Conservation (phyloP, 2,113 vertebrate species). For the Dipodomys merriami region DNA sequence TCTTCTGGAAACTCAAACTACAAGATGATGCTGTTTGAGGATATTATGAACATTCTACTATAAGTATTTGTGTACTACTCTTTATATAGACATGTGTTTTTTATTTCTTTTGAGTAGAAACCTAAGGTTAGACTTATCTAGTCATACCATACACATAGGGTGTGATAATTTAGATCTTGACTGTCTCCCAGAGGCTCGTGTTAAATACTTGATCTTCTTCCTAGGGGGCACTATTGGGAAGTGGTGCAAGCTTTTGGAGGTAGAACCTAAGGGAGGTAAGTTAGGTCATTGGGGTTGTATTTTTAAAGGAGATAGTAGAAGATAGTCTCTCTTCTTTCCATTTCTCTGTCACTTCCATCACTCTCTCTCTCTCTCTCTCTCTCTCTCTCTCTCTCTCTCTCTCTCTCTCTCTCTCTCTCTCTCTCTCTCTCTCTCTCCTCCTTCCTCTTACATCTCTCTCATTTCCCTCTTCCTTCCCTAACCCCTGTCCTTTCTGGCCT, state of each 20-base stretch:
- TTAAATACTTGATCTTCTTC: not conserved
- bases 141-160: not conserved
- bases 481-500: not conserved
- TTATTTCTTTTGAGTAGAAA: not conserved
- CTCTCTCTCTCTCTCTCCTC: no score
- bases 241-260: not conserved
- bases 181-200: no score
- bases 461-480: not conserved
- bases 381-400: no score
- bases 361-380: no score
- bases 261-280: not conserved
- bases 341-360: no score
- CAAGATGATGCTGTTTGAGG: not conserved
- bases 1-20: no score
- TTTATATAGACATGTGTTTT: not conserved
- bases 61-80: not conserved
- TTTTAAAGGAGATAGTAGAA: no score
- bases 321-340: not conserved
- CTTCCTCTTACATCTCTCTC: no score
- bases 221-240: not conserved
- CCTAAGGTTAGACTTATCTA: not conserved
- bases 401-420: no score
- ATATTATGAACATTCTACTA: not conserved
- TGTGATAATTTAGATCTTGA: no score
- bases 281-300: no score